Evolutionary conservation across 2,797 vertebrate species (phyloP), one percentile per base, ranked within the genome.

Genomic region (Pseudochromis fuscus): DNA sequence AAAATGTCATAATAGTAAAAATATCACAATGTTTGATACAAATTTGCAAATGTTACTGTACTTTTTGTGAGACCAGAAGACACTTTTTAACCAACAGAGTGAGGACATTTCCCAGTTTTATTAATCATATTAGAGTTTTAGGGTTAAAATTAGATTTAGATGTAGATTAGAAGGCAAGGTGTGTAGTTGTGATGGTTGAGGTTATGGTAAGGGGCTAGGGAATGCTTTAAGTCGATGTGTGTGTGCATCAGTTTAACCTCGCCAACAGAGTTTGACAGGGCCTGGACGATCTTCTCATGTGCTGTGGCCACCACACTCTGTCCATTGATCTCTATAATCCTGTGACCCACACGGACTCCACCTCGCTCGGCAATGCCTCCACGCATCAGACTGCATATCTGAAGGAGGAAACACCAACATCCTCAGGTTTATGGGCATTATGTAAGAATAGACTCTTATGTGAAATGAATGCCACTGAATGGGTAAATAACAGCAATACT

Each of bases 381-480:
- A 49, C 98, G 91, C 98, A 99, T 99, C 87, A 99, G 93, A 84
- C 98, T 99, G 93, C 98, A 99, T 63, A 99, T 99, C 98, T 99
- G 88, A 13, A 61, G 3, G 52, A 16, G 15, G 21, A 48, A 48
- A 38, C 57, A 55, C 3, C 64, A 5, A 67, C 16, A 48, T 42
- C 3, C 18, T 15, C 2, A 16, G 19, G 18, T 44, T 45, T 37
- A 21, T 25, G 13, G 27, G 4, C 7, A 23, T 19, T 40, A n/a
- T n/a, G n/a, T n/a, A n/a, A n/a, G n/a, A n/a, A n/a, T n/a, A n/a
- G n/a, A n/a, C n/a, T 40, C 3, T 7, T 24, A 18, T 18, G 15
- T 7, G 44, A 25, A 42, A 45, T 9, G 0, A 16, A 55, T 25
- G 21, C 4, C 2, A 21, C 2, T 35, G 24, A 12, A 27, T 59